Evolutionary conservation across 2,888 invertebrate genomes (phyloP).

Genomic region (Lasioglossum marginatum): DNA sequence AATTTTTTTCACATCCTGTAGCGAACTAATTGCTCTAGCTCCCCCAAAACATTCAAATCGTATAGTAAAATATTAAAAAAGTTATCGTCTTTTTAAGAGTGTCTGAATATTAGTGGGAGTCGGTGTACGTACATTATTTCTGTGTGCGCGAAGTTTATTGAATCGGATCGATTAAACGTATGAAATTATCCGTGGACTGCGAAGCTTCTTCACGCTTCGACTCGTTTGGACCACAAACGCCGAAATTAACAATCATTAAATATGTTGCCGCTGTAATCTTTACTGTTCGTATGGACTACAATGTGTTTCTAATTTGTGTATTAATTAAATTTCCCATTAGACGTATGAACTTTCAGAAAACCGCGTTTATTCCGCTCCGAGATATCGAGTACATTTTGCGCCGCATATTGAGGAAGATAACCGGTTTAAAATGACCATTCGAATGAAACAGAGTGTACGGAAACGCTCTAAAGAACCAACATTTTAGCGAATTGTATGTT

Average conservation of each 20-base stretch:
- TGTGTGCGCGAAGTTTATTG: not conserved
- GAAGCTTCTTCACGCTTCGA: not conserved
- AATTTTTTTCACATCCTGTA: too few relatives aligned
- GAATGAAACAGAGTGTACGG: not conserved
- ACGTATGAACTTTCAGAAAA: not conserved
- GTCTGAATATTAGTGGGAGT: too few relatives aligned
- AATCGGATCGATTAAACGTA: not conserved
- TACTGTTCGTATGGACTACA: not conserved
- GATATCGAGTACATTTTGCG: not conserved
- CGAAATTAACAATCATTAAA: not conserved
- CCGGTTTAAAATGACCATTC: not conserved
- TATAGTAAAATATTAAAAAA: too few relatives aligned
- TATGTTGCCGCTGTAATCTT: not conserved
- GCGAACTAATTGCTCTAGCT: too few relatives aligned
- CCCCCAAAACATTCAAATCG: too few relatives aligned
- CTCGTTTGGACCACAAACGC: not conserved
- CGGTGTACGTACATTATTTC: not conserved
- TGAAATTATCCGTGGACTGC: not conserved
- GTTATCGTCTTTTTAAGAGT: too few relatives aligned
- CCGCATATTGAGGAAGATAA: not conserved
- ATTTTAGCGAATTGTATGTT: not conserved
- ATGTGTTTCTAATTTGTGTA: not conserved
- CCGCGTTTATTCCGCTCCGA: too few relatives aligned
- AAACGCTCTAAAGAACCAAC: not conserved
- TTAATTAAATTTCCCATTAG: not conserved